Evolutionary conservation across 2,113 vertebrate species (phyloP).

Genomic region (Steatornis caripensis): DNA sequence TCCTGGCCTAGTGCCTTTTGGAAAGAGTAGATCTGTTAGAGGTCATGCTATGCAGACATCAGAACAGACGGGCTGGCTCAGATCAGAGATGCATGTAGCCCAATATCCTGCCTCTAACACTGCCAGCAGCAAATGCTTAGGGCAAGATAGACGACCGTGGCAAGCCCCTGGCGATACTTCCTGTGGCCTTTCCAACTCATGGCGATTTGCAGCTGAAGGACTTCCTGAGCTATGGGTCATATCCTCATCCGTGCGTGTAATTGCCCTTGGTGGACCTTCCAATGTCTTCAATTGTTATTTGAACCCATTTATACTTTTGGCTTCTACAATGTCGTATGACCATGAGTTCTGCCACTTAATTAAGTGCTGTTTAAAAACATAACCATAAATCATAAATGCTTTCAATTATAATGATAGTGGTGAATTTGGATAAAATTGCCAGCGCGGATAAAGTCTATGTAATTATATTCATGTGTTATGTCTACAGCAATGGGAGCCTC

Average conservation of each 20-base stretch:
- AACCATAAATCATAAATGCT: not conserved
- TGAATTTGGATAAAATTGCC: not conserved
- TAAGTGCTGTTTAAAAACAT: not conserved
- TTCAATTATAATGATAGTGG: not conserved
- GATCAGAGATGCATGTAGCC: not conserved
- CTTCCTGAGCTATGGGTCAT: not conserved
- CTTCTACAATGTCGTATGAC: not conserved
- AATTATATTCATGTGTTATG: not conserved
- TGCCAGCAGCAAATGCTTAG: not conserved
- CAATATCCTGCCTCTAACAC: not conserved
- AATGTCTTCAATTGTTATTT: not conserved
- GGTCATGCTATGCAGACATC: not conserved
- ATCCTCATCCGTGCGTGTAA: not conserved
- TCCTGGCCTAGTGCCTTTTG: not conserved
- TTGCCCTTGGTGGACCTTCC: not conserved
- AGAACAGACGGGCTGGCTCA: not conserved
- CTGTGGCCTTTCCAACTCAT: not conserved
- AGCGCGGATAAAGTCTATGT: not conserved
- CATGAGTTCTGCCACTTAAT: not conserved
- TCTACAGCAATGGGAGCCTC: not conserved
- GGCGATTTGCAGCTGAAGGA: not conserved
- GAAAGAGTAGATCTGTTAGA: not conserved
- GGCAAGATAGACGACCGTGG: not conserved
- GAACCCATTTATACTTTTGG: not conserved
- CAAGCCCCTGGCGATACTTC: not conserved